Evolutionary conservation across 2,797 vertebrate genomes (phyloP).

Genomic region (Apodemus agrarius): DNA sequence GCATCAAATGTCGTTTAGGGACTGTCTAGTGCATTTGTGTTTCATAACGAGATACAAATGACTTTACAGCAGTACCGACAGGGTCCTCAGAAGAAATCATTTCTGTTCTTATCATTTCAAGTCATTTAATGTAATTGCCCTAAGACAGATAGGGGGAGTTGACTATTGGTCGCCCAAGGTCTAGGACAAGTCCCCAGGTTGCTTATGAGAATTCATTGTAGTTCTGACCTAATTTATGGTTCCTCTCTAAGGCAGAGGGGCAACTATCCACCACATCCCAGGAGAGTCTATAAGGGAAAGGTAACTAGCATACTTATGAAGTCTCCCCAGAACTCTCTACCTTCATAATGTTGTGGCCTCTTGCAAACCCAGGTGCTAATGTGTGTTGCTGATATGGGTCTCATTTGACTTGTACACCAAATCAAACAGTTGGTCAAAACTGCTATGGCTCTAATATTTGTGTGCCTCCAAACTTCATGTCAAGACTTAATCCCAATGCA

Average conservation of each 20-base stretch:
- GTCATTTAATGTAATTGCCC: conserved; percentile 64
- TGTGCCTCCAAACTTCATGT: background rate
- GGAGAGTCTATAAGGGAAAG: conserved; percentile 48
- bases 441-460: background rate
- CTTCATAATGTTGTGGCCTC: background rate
- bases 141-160: conserved; percentile 45
- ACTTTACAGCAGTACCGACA: conserved; percentile 66
- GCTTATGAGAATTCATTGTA: conserved; percentile 43
- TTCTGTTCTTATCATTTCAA: conserved; percentile 66
- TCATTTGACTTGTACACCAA: background rate
- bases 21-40: conserved; percentile 16
- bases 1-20: conserved; percentile 41
- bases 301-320: conserved; percentile 3
- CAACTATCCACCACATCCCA: background rate
- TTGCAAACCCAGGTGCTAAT: background rate
- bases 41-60: conserved; percentile 68
- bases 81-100: conserved; percentile 73
- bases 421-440: background rate
- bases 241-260: conserved; percentile 40
- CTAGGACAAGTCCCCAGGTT: conserved; percentile 46
- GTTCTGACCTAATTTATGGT: conserved; percentile 69
- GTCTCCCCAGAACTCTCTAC: background rate
- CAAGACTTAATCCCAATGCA: background rate
- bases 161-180: conserved; percentile 43
- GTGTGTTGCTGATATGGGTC: background rate